Evolutionary conservation across 2,797 vertebrate species (phyloP).

Genomic region (Crenichthys baileyi): DNA sequence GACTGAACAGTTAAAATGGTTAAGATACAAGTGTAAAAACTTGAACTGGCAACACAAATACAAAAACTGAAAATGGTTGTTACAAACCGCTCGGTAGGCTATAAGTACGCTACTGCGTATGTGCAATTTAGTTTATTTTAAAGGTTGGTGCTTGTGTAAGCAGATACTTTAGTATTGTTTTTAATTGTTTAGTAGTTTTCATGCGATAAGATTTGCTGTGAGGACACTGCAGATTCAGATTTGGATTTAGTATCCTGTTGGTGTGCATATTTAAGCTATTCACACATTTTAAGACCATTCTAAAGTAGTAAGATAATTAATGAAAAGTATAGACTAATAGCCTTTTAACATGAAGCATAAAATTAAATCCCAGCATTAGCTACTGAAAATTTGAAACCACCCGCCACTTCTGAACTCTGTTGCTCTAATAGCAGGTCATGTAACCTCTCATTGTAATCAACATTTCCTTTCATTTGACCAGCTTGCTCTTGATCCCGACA

Average conservation of each 20-base stretch:
- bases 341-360: conserved; percentile 1
- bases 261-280: neutral
- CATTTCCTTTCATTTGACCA: conserved; percentile 45
- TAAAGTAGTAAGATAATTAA: neutral
- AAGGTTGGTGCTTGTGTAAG: neutral
- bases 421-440: conserved; percentile 14
- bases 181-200: no score
- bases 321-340: neutral
- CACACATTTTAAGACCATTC: neutral
- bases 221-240: no score
- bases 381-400: neutral
- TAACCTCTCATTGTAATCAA: conserved; percentile 20
- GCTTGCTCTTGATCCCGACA: conserved; percentile 38
- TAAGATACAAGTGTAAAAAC: neutral
- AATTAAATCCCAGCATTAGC: neutral
- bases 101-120: neutral
- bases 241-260: neutral
- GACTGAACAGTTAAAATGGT: neutral
- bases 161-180: neutral
- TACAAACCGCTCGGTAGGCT: neutral
- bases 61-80: neutral
- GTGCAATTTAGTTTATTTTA: neutral
- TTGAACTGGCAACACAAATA: neutral
- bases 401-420: neutral
- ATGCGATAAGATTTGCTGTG: neutral